Evolutionary conservation across 2,113 vertebrate species (phyloP).

Genomic region (Lichenostomus cassidix): DNA sequence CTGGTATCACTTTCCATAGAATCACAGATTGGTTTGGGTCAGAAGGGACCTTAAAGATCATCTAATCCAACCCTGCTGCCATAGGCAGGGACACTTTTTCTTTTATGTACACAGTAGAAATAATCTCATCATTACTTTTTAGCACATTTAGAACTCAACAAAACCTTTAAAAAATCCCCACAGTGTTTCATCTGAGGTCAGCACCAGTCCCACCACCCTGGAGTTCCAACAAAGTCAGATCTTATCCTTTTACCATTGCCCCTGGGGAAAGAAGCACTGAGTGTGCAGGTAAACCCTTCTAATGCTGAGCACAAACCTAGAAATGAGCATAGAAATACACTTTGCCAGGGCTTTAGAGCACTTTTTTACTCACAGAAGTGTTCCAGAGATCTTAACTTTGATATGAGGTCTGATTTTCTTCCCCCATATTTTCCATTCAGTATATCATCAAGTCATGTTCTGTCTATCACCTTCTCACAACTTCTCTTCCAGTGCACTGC

Average conservation of each 20-base stretch:
- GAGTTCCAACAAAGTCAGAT: background rate
- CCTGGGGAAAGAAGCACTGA: background rate
- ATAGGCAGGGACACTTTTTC: background rate
- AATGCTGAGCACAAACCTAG: background rate
- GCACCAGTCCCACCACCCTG: background rate
- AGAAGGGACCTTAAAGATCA: background rate
- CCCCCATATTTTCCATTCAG: background rate
- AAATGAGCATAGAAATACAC: background rate
- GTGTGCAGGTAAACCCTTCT: background rate
- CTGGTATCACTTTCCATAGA: background rate
- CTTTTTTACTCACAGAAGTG: background rate
- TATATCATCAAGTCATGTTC: background rate
- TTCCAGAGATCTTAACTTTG: background rate
- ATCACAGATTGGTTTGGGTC: background rate
- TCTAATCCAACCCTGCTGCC: background rate
- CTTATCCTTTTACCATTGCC: accelerated
- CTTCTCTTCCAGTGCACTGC: background rate
- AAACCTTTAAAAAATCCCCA: background rate
- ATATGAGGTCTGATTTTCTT: background rate
- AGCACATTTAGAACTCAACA: background rate
- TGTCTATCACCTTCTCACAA: background rate
- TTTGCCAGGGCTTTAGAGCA: background rate
- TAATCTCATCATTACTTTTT: background rate
- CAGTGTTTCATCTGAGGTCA: background rate
- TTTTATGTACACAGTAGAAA: accelerated